Base-by-base conservation (phyloP, 1,140 invertebrate genomes). In the Leptoteleia sp. region DNA sequence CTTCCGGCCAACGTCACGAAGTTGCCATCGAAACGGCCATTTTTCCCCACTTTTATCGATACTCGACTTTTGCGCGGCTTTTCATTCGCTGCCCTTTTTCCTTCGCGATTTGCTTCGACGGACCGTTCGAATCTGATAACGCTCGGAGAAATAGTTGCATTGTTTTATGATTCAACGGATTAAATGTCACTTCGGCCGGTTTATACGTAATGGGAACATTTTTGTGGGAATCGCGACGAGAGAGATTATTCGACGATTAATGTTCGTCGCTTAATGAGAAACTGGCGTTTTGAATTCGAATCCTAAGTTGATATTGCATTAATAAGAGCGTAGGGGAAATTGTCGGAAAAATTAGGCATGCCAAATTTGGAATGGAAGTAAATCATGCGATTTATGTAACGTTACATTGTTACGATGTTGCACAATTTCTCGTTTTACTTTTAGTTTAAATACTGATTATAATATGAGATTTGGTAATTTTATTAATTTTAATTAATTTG, bases 101-200 rank as follows among this genome's bases (percentile, higher is more conserved):
- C 22, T 3, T 25, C 22, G 22, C 22, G 57, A 62, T 62, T 15
- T 37, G 43, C 42, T 38, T 48, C 13, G 43, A 43, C 15, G 40
- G 19, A 25, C 12, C 13, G 35, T 22, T 59, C 42, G 52, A 5
- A 72, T 72, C 68, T 62, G 55, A 72, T 62, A 62, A 29, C 7
- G n/a, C 12, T 15, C n/a, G 0, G 37, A 6, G 38, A 71, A 54
- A 29, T 38, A 33, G 40, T 62, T 62, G 57, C 68, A 72, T 62
- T 62, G 57, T 62, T 62, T 72, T 62, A 55, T 38, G 45, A 59
- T 59, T 31, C 47, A 35, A 2, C 13, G 12, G 38, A 62, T 61
- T 72, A 72, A 72, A 62, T 72, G 57, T 62, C 68, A 62, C 40
- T 72, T 29, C 29, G 31, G 4, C 33, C 33, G 35, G 37, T 65